These are phyloP conservation scores for Pipra filicauda DNA, from an alignment of 2,113 vertebrate species.

Conservation along the genomic window DNA sequence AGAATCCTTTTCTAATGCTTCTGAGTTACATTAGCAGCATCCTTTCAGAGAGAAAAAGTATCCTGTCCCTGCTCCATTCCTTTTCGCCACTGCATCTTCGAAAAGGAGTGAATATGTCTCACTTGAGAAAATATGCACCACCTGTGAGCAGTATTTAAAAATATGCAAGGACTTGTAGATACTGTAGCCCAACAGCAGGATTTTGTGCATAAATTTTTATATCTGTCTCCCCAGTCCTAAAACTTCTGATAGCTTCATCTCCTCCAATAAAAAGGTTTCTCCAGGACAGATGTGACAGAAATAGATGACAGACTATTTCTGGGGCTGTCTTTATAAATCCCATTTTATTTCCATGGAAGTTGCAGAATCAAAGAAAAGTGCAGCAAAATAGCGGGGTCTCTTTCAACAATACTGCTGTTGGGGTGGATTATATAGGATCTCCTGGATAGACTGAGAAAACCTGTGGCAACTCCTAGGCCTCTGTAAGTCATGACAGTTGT, in stretches of 20 bases:
- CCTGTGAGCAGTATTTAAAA: not conserved
- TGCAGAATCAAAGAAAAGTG: not conserved
- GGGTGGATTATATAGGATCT: not conserved
- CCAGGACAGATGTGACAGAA: not conserved
- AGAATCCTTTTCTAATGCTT: not conserved
- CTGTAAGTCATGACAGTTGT: not conserved
- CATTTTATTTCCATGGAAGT: not conserved
- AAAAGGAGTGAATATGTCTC: not conserved
- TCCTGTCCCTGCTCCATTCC: not conserved
- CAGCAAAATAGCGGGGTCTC: not conserved
- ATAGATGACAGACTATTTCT: not conserved
- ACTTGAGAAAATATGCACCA: not conserved
- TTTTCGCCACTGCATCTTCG: not conserved
- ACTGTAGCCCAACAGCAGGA: not conserved
- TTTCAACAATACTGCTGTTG: not conserved
- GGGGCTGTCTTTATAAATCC: not conserved
- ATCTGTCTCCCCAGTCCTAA: not conserved
- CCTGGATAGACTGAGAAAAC: not conserved
- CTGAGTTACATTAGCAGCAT: not conserved
- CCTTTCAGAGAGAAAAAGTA: not conserved
- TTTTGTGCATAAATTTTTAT: not conserved
- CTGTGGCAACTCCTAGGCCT: not conserved
- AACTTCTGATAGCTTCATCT: not conserved
- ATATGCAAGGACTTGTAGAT: not conserved
- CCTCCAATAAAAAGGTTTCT: not conserved